Evolutionary conservation across 1,140 invertebrate genomes (phyloP), one percentile per base, ranked within the genome.

Genomic region (Anoplolepis gracilipes): DNA sequence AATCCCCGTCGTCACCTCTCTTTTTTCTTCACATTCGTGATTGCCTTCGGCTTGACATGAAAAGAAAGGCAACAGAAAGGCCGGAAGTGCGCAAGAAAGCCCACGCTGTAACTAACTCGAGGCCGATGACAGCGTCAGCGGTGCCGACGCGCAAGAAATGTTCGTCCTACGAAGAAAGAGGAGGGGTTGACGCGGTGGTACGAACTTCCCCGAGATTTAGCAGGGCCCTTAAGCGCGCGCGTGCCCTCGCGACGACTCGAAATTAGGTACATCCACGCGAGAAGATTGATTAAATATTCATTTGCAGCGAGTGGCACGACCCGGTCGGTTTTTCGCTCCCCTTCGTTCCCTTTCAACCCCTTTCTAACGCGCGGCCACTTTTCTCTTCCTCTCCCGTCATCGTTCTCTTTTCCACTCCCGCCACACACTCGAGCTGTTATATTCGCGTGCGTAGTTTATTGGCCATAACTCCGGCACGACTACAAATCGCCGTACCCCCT

Each of bases 211-310:
- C 69, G 62, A 82, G 88, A 89, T 89, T 89, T 89, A 89, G 59
- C 65, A 16, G 57, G 72, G 19, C 65, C 46, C 42, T 90, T 85
- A 81, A 84, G 88, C 49, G 73, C 55, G 57, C 62, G 76, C 61
- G 42, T 84, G 73, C 33, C 65, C 64, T 39, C 84, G 87, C 88
- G 88, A 90, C 90, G 90, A 90, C 88, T 90, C 67, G 85, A 90
- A 93, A 94, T 94, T 94, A 93, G 91, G 91, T 91, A 91, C 89
- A 92, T 91, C 91, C 92, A 92, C 93, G 92, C 91, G 92, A 93
- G 92, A 93, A 93, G 93, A 94, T 93, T 91, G 93, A 94, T 94
- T 93, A 94, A 94, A 94, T 93, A 94, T 94, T 94, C 93, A 94
- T 94, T 94, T 92, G 93, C 92, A 90, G 88, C 85, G 85, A 65